A percentile compares a stretch with the other conserved stretches of the same genome.
Conservation (phyloP, 2,113 vertebrate species). For the Hepsetus odoe region DNA sequence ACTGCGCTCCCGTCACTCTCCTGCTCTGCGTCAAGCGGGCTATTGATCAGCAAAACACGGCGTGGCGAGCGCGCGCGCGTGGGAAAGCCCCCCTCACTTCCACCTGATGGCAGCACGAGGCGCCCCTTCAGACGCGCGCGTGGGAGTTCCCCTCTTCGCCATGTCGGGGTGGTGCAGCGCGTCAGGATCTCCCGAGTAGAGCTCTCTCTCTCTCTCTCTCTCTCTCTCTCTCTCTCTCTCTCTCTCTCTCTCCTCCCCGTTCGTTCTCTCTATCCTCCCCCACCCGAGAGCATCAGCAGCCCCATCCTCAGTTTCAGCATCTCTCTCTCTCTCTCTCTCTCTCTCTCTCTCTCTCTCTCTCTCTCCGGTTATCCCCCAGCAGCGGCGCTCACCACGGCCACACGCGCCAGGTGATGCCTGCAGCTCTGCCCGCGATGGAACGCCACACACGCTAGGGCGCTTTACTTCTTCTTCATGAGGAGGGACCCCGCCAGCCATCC, state of each 20-base stretch:
- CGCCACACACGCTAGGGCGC: constrained; percentile 58
- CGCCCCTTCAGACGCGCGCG: constrained; percentile 79
- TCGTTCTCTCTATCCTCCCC: constrained; percentile 70
- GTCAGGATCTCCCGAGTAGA: constrained; percentile 58
- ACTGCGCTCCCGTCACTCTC: neutral
- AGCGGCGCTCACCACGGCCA: constrained; percentile 66
- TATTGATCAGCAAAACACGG: constrained; percentile 58
- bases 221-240: constrained; percentile 52
- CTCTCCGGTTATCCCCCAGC: constrained; percentile 38
- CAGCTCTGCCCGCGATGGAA: constrained; percentile 69
- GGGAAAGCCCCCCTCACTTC: constrained; percentile 79
- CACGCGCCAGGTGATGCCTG: constrained; percentile 79
- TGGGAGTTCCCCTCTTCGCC: constrained; percentile 82
- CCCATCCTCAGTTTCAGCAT: constrained; percentile 45
- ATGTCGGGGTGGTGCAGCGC: constrained; percentile 71
- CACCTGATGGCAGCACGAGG: constrained; percentile 81
- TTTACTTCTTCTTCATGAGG: constrained; percentile 51
- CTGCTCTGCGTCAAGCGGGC: constrained; percentile 19
- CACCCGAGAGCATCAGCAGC: constrained; percentile 69
- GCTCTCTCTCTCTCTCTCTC: constrained; percentile 50
- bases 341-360: constrained; percentile 49
- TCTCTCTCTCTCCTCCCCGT: constrained; percentile 51
- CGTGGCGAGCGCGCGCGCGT: constrained; percentile 56
- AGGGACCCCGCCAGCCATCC: constrained; percentile 61
- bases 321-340: constrained; percentile 30